These are phyloP conservation scores for Bolborhynchus lineola DNA, from an alignment of 2,113 vertebrate species.

Conservation along the genomic window DNA sequence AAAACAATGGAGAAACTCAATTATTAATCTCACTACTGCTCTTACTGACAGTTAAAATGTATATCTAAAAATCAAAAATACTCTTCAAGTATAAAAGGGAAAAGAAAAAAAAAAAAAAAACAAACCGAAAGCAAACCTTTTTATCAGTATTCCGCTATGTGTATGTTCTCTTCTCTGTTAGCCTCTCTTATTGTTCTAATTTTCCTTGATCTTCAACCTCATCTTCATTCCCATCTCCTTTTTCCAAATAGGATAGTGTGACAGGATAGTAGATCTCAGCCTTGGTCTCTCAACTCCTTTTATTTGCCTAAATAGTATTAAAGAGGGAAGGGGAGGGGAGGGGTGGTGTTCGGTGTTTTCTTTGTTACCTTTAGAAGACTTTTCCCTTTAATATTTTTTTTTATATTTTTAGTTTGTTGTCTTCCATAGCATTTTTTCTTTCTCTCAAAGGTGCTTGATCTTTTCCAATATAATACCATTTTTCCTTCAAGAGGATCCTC, in stretches of 20 bases:
- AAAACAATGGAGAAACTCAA: background rate
- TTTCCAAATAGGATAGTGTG: background rate
- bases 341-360: background rate
- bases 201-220: background rate
- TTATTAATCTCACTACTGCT: background rate
- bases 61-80: background rate
- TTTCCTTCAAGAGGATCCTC: background rate
- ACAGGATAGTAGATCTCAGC: background rate
- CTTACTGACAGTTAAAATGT: background rate
- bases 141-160: background rate
- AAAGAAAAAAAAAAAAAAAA: background rate
- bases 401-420: background rate
- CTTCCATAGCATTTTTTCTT: background rate
- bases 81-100: background rate
- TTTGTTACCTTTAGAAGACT: background rate
- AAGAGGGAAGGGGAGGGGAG: background rate
- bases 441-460: background rate
- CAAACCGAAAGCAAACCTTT: rapidly evolving
- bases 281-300: background rate
- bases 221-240: background rate
- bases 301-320: background rate
- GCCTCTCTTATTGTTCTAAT: background rate
- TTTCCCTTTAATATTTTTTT: background rate
- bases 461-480: background rate
- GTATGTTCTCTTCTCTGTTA: background rate